Conservation (phyloP, 2,888 invertebrate genomes). For the Agrotis ipsilon region DNA sequence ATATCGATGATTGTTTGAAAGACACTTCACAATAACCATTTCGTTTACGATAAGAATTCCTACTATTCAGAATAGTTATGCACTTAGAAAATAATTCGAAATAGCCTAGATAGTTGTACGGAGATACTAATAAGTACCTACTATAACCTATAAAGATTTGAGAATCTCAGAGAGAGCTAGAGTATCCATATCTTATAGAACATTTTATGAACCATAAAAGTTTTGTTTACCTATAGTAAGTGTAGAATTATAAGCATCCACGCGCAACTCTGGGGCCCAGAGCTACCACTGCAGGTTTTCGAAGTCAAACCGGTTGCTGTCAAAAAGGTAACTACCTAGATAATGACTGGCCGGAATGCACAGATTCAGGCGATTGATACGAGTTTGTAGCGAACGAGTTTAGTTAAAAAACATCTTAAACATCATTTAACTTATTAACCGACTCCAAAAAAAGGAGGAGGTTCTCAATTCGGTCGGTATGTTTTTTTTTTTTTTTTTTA, state of each 20-base stretch:
- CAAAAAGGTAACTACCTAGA: conserved; percentile 17
- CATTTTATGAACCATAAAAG: background rate
- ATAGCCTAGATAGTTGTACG: too few relatives aligned
- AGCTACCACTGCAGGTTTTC: conserved; percentile 25
- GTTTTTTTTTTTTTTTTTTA: too few relatives aligned
- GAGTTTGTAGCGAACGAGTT: conserved; percentile 25
- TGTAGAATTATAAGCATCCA: background rate
- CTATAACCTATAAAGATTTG: too few relatives aligned
- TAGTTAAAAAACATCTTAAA: conserved; percentile 5
- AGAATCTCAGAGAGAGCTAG: too few relatives aligned
- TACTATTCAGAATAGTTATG: too few relatives aligned
- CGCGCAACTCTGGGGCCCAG: background rate
- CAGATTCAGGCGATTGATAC: conserved; percentile 27
- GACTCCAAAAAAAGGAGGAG: too few relatives aligned
- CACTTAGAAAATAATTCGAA: background rate
- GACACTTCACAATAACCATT: background rate
- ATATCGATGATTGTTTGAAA: too few relatives aligned
- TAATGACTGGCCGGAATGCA: conserved; percentile 36
- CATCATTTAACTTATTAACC: too few relatives aligned
- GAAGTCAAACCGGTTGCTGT: conserved; percentile 59
- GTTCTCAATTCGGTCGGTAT: too few relatives aligned
- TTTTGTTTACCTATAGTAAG: background rate
- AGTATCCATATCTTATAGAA: too few relatives aligned
- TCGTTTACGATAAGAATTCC: background rate
- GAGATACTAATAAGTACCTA: too few relatives aligned